Percentiles rank a stretch among this genome's conserved stretches.
These are phyloP conservation scores for Sternotherus odoratus DNA, from an alignment of 2,797 vertebrate genomes.

Conservation along the genomic window DNA sequence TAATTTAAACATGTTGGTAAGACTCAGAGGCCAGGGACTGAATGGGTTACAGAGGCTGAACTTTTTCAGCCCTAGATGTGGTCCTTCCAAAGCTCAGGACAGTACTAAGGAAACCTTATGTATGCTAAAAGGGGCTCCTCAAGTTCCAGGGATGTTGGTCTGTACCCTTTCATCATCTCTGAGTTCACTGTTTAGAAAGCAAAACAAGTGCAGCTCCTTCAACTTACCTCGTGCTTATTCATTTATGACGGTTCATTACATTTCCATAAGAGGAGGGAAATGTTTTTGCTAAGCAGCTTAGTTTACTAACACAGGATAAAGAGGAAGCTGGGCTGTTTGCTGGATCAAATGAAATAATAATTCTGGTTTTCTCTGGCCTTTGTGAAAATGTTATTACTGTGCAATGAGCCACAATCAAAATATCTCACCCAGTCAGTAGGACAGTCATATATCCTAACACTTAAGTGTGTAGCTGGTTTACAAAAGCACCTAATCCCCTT, in stretches of 20 bases:
- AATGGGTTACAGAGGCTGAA: not conserved
- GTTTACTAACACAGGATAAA: not conserved
- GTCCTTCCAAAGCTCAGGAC: too few relatives aligned
- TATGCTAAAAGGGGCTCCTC: not conserved
- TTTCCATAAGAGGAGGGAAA: too few relatives aligned
- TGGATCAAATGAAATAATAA: not conserved
- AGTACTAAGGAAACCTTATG: not conserved
- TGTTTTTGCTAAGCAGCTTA: not conserved
- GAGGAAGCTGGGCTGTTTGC: not conserved
- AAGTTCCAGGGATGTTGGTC: not conserved
- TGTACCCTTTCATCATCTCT: not conserved
- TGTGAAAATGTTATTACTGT: not conserved
- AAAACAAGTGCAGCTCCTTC: not conserved
- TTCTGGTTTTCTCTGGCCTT: not conserved
- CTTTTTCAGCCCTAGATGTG: not conserved
- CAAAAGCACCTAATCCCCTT: not conserved
- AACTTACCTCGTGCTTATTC: not conserved
- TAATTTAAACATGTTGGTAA: not conserved
- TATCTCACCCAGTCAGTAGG: not conserved
- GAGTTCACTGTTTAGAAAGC: not conserved
- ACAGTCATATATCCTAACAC: not conserved
- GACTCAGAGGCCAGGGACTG: not conserved
- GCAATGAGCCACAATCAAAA: not conserved
- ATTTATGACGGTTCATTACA: not conserved
- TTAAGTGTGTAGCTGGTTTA: not conserved